phyloP scores from a whole-genome alignment of 2,888 invertebrate genomes.

The Charanyca ferruginea region DNA sequence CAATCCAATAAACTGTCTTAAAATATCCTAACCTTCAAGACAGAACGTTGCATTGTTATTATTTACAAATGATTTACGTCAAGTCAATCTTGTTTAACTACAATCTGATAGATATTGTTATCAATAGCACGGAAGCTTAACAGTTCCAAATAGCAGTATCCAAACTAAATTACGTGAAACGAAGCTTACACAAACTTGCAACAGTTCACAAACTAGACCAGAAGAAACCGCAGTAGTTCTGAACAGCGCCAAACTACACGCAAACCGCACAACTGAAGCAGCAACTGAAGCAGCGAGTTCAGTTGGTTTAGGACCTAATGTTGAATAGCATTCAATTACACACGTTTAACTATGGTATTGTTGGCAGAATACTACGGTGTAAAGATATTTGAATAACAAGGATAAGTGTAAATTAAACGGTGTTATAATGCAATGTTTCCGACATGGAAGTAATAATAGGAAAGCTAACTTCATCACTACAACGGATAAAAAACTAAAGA shows the following conservation, averaged over 20 bases:
- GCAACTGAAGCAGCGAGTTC: constrained; percentile 22
- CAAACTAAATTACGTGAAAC: constrained; percentile 18
- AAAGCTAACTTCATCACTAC: background rate
- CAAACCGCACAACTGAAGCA: constrained; percentile 25
- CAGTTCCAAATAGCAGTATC: constrained; percentile 5
- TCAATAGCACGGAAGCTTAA: background rate
- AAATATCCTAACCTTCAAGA: no score
- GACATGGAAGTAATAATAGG: background rate
- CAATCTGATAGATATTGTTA: background rate
- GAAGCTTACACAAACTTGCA: constrained; percentile 34
- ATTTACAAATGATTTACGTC: no score
- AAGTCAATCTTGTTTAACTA: background rate
- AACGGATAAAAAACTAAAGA: background rate
- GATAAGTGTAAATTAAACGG: constrained; percentile 25
- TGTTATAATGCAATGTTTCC: background rate
- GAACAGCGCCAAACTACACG: constrained; percentile 32
- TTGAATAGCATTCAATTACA: constrained; percentile 35
- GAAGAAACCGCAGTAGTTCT: constrained; percentile 56
- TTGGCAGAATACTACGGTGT: constrained; percentile 18
- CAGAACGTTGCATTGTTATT: no score
- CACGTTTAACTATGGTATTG: constrained; percentile 22
- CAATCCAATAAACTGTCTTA: no score
- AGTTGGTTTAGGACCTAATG: constrained; percentile 52
- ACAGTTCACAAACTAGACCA: constrained; percentile 33
- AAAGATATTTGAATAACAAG: constrained; percentile 48